Base-by-base conservation (phyloP, 2,888 invertebrate species). In the Andrena flavipes region DNA sequence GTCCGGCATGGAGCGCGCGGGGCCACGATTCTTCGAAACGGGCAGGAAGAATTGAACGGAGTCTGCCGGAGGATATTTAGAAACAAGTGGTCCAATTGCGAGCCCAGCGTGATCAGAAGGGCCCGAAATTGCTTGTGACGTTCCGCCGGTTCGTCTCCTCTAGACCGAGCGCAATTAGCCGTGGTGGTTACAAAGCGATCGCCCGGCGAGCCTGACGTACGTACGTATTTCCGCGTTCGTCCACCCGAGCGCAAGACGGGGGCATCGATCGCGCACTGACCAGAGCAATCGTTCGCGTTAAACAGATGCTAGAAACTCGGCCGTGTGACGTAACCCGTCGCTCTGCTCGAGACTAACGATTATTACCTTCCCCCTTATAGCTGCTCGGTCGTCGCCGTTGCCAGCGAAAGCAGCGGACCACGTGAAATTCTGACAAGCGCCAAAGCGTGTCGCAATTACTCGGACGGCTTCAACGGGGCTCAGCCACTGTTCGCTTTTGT, bases 381-480 rank as follows among this genome's bases (percentile, higher is more conserved):
- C 51, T 29, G 59, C 68, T 26, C 63, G 67, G 64, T 68, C 29
- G 56, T 71, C 54, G 54, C 35, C 16, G 74, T 68, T 51, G 80
- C 62, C 78, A 70, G 87, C 85, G 84, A 87, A 85, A 87, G 82
- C 86, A 70, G 75, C 70, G 64, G 86, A 83, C 77, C 83, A 67
- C 84, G 88, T 80, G 84, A 89, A 86, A 88, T 86, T 85, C 68
- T 62, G 73, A 80, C 81, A 77, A 89, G 74, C 87, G 79, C 75
- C 85, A 79, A 83, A 89, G 80, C 85, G 79, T 85, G 80, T 82
- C 82, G 80, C 88, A 88, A 88, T 88, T 88, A 84, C 80, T 80
- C 51, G 73, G 73, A 65, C 75, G 73, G 73, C 65, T 82, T 73
- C 59, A 51, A 42, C 63, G 63, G 59, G 75, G 35, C 59, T 69